Evolutionary conservation across 2,888 invertebrate genomes (phyloP).

Genomic region (Drosophila pullipes): DNA sequence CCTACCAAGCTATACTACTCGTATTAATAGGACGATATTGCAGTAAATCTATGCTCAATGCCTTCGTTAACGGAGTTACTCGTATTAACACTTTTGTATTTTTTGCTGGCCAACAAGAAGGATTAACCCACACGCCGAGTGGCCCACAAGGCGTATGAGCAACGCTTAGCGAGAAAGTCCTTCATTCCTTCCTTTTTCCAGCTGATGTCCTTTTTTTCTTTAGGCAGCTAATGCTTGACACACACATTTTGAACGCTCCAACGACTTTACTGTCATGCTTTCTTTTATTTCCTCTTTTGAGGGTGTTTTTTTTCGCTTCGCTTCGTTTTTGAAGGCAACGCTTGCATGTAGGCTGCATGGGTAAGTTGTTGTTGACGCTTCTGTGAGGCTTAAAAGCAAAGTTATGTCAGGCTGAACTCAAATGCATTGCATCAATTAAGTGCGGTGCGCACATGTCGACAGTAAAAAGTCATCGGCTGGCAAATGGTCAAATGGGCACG

Average conservation of each 20-base stretch:
- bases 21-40: background rate
- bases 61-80: conserved; percentile 4
- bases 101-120: conserved; percentile 16
- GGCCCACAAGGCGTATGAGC: conserved; percentile 16
- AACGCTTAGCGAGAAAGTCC: conserved; percentile 3
- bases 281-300: conserved; percentile 17
- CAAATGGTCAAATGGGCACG: conserved; percentile 60
- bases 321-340: conserved; percentile 4
- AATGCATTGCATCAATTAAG: conserved; percentile 75
- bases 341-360: conserved; percentile 4
- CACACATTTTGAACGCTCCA: conserved; percentile 45
- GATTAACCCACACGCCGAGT: conserved; percentile 4
- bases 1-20: background rate
- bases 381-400: conserved; percentile 69
- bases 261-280: conserved; percentile 45
- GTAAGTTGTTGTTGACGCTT: conserved; percentile 13
- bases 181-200: background rate
- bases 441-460: conserved; percentile 60
- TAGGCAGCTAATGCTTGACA: conserved; percentile 45
- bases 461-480: conserved; percentile 73
- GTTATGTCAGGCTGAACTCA: conserved; percentile 69
- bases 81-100: conserved; percentile 9
- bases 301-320: background rate
- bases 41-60: background rate
- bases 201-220: conserved; percentile 29